A percentile compares a stretch with the other conserved stretches of the same genome.
These are phyloP conservation scores for Acanthiza pusilla DNA, from an alignment of 2,797 vertebrate species.

Conservation along the genomic window DNA sequence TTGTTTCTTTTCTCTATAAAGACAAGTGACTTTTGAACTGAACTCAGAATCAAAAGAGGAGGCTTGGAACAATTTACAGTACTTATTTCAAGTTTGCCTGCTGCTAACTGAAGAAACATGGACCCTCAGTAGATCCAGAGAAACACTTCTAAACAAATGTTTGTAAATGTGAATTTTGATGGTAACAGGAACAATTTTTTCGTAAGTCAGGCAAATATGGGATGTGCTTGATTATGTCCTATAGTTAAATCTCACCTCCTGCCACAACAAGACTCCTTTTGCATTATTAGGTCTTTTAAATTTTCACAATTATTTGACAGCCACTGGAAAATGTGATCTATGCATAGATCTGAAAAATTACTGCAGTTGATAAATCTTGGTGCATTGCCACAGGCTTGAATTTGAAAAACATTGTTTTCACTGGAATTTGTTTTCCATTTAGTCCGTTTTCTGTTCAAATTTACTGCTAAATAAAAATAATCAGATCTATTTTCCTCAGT, in stretches of 20 bases:
- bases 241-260: neutral
- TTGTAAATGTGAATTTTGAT: neutral
- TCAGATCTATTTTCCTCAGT: neutral
- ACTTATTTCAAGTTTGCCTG: neutral
- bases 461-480: neutral
- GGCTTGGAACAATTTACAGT: neutral
- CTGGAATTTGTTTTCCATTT: neutral
- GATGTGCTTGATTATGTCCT: neutral
- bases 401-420: neutral
- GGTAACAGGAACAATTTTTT: neutral
- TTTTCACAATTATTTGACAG: neutral
- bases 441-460: neutral
- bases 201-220: neutral
- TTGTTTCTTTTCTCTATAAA: neutral
- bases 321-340: neutral
- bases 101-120: neutral
- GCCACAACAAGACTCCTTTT: neutral
- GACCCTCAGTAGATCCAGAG: neutral
- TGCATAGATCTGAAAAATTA: neutral
- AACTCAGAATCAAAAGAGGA: neutral
- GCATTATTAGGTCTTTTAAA: neutral
- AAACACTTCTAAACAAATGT: neutral
- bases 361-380: neutral
- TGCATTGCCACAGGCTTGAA: neutral
- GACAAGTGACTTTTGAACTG: neutral